phyloP scores from a whole-genome alignment of 2,113 vertebrate species.

The Etheostoma spectabile region DNA sequence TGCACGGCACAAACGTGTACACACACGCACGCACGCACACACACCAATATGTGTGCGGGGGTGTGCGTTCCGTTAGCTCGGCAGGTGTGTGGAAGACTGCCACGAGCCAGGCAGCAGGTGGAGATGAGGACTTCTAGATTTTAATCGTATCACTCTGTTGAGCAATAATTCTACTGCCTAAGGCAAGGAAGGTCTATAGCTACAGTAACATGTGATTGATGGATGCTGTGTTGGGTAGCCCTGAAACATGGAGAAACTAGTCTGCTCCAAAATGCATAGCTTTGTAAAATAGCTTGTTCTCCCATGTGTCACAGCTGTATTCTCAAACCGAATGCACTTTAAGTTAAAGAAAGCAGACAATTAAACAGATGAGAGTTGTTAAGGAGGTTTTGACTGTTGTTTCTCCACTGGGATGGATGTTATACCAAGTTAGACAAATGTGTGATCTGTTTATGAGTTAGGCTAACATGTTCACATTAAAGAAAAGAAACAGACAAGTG shows the following conservation, averaged over 20 bases:
- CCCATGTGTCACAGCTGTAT: conserved; percentile 3
- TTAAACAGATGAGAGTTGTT: neutral
- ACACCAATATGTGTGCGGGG: conserved; percentile 11
- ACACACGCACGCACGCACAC: conserved; percentile 9
- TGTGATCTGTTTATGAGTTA: neutral
- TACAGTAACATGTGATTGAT: conserved; percentile 53
- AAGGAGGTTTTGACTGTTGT: neutral
- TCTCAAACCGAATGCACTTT: neutral
- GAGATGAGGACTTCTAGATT: conserved; percentile 83
- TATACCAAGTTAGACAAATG: neutral
- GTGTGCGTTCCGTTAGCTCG: conserved; percentile 70
- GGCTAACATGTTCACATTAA: neutral
- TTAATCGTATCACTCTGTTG: conserved; percentile 79
- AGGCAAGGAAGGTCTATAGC: conserved; percentile 57
- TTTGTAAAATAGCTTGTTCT: neutral
- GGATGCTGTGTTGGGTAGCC: conserved; percentile 45
- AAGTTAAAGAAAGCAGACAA: neutral
- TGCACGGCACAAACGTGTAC: neutral
- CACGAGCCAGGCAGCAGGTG: conserved; percentile 82
- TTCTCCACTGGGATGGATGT: neutral
- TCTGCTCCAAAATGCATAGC: neutral
- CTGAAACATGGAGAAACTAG: conserved; percentile 18
- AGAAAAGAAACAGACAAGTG: conserved; percentile 25
- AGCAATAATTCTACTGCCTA: conserved; percentile 79
- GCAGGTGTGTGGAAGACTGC: conserved; percentile 78